Conservation (phyloP, 2,113 vertebrate species). For the Nothoprocta perdicaria region DNA sequence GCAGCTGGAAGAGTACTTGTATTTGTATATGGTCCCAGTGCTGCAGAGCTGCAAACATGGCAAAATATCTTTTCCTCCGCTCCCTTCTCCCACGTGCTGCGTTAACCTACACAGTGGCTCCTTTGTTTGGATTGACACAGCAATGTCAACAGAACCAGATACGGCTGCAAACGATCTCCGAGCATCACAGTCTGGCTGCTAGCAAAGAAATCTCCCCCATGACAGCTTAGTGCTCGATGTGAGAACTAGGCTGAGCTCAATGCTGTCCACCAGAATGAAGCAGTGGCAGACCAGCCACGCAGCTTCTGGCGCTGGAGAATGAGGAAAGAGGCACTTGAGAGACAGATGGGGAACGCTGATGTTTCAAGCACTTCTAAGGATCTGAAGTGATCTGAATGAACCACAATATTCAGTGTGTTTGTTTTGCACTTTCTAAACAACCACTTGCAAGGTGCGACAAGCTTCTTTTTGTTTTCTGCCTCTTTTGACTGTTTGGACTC, state of each 20-base stretch:
- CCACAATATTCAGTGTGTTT: conserved; percentile 11
- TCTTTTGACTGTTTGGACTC: background rate
- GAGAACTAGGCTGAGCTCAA: background rate
- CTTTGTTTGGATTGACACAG: background rate
- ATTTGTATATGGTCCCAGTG: background rate
- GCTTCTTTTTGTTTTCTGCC: background rate
- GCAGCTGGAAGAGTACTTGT: background rate
- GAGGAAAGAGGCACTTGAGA: conserved; percentile 27
- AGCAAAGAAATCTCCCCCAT: background rate
- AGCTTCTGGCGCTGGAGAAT: background rate
- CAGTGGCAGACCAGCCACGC: background rate
- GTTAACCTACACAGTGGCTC: background rate
- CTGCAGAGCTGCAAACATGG: background rate
- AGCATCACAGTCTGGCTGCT: background rate
- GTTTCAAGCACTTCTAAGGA: conserved; percentile 19
- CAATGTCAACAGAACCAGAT: background rate
- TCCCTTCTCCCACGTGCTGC: background rate
- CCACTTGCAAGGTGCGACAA: background rate
- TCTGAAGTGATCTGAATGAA: background rate
- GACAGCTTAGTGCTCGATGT: background rate
- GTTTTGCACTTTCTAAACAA: conserved; percentile 37
- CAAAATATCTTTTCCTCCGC: conserved; percentile 1
- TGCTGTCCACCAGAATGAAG: background rate
- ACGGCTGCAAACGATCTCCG: background rate
- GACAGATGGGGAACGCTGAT: background rate